Base-by-base conservation (phyloP, 2,113 vertebrate genomes). In the Stercorarius parasiticus region DNA sequence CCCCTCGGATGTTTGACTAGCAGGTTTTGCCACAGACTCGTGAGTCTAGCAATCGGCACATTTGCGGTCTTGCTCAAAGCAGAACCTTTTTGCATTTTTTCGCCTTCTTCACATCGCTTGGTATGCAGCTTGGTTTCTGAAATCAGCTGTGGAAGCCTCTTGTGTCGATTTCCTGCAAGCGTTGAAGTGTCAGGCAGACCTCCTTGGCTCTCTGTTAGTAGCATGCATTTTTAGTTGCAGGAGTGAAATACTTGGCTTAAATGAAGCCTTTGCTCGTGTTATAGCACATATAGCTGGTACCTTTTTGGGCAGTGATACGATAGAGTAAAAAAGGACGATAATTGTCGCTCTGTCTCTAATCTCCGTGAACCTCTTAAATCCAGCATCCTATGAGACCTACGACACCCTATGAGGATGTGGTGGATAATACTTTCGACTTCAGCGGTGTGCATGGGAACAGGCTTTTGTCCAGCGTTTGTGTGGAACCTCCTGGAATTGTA, bases 1-100 rank as follows among this genome's bases (percentile, higher is more conserved):
- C 17, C 30, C 12, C 38, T 67, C 0, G 0, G 52, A 45, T 82
- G 23, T 36, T 69, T 67, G 29, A 30, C 66, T 45, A 29, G 16
- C 0, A 1, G 25, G 23, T 65, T 69, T 80, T 65, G 53, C 10
- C 4, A 5, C 34, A 45, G 32, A 11, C 9, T 32, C 2, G 1
- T 43, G 72, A 49, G 25, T 62, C 55, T 23, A 2, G 2, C 61
- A 58, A 34, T 22, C 80, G 45, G 40, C 56, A 45, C 30, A 6
- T 30, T 20, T 79, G 38, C 30, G 30, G 10, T 73, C 36, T 64
- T 71, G 43, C 66, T 40, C 58, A 34, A 36, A 82, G 42, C 38
- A 84, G 40, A 81, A 73, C 4, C 5, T 38, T 71, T 49, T 22
- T 50, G 22, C 11, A 32, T 7, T 55, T 72, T 64, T 66, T 50